Evolutionary conservation across 2,113 vertebrate species (phyloP), one percentile per base, ranked within the genome.

Genomic region (Columba janthina): DNA sequence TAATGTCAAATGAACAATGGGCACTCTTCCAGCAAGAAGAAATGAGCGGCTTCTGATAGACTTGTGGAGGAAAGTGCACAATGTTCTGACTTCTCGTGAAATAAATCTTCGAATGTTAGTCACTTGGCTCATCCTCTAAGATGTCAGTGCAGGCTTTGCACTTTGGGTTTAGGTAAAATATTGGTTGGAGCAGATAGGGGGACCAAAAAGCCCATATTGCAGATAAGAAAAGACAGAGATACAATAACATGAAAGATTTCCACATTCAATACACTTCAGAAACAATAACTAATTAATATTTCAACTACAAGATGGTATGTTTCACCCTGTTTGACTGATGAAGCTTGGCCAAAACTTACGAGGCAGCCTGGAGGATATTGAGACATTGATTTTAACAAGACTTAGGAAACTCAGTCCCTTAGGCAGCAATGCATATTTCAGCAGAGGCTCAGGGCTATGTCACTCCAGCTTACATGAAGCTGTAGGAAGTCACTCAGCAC

Each of bases 11-110:
- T n/a, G 97, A 97, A 97, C 96, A 97, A 98, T 90, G 95, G 96
- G 97, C 95, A 82, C 86, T 93, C 89, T 97, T 97, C 97, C 97
- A 94, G 85, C 60, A 73, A 83, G 89, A 89, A 97, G 93, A 97
- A 97, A 97, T 95, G 81, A 98, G 89, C 93, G 97, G 93, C 88
- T 97, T 96, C 98, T 97, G 96, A 97, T 95, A 97, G 92, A 96
- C 87, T 80, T 97, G 93, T 89, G 89, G 92, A 97, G 91, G 91
- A 93, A 97, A 97, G 96, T 96, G 95, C 96, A 96, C 93, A 98
- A 93, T 96, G 95, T 98, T 98, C 97, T 96, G 94, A 94, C 80
- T 94, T 92, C 89, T 88, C n/a, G 31, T 82, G 79, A 91, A 97
- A 95, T 81, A 89, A 90, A 95, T 95, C 93, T 93, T 92, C 92